Evolutionary conservation across 1,140 invertebrate genomes (phyloP).

Genomic region (Sinella curviseta): DNA sequence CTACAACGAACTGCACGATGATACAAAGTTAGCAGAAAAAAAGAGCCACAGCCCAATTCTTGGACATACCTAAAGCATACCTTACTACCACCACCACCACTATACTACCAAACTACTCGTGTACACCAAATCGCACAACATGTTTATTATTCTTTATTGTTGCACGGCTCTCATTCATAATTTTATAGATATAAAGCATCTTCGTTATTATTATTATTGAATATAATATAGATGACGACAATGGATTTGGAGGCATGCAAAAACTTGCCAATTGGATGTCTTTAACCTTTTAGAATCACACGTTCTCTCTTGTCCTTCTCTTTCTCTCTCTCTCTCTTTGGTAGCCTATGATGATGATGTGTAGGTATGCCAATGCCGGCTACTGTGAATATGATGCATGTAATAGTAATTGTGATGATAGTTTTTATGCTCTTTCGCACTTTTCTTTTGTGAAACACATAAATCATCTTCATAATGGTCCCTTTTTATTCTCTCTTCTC

Average conservation of each 20-base stretch:
- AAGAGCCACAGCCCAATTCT: constrained; percentile 1
- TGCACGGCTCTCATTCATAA: neutral
- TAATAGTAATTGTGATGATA: neutral
- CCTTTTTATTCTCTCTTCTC: neutral
- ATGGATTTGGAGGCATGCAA: neutral
- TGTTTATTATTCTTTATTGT: neutral
- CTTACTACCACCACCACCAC: neutral
- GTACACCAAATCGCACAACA: neutral
- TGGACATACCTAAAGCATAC: neutral
- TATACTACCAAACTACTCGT: neutral
- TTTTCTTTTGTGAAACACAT: neutral
- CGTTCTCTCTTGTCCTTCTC: neutral
- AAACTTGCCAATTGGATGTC: constrained; percentile 10
- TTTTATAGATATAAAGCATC: neutral
- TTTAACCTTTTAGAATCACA: neutral
- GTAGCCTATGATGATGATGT: neutral
- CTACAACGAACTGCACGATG: neutral
- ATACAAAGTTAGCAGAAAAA: neutral
- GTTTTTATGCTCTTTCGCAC: neutral
- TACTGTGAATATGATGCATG: neutral
- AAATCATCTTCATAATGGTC: constrained; percentile 12
- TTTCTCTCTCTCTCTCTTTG: neutral
- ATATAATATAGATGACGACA: no score
- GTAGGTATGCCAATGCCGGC: neutral
- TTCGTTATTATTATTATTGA: no score